Evolutionary conservation across 2,113 vertebrate species (phyloP).

Genomic region (Ameiurus melas): DNA sequence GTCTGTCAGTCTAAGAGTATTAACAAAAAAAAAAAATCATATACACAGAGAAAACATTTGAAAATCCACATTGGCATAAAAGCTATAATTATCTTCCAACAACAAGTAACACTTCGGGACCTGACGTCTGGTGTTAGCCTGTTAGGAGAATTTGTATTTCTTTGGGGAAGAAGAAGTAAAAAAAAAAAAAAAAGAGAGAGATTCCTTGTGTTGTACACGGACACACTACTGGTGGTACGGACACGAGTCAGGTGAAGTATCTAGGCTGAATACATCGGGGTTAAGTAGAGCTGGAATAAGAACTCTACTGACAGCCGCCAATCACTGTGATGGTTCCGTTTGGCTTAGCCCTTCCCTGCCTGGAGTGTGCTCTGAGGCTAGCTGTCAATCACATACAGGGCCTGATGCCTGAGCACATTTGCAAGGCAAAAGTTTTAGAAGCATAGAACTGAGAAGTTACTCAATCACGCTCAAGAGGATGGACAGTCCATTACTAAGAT

Average conservation of each 20-base stretch:
- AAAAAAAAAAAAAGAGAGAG: background rate
- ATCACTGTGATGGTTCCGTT: constrained; percentile 57
- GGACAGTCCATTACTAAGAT: background rate
- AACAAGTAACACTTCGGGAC: background rate
- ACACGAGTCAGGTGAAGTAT: constrained; percentile 36
- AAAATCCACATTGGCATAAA: background rate
- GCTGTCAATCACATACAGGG: constrained; percentile 54
- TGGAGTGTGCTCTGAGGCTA: constrained; percentile 58
- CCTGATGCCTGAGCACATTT: constrained; percentile 25
- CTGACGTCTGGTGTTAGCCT: background rate
- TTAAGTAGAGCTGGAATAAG: constrained; percentile 44
- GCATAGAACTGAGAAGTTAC: constrained; percentile 35
- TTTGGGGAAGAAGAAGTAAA: background rate
- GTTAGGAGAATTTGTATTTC: background rate
- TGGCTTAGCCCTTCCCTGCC: constrained; percentile 55
- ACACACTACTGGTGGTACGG: constrained; percentile 12
- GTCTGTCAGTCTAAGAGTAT: background rate
- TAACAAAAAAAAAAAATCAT: no score
- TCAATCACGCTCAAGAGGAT: constrained; percentile 2
- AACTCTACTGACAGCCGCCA: constrained; percentile 58
- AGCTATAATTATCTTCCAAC: constrained; percentile 6
- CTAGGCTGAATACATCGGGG: constrained; percentile 36
- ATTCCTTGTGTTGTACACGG: constrained; percentile 6
- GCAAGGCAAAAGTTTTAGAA: constrained; percentile 38
- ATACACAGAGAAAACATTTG: background rate